These are phyloP conservation scores for Caranx melampygus DNA, from an alignment of 2,113 vertebrate species.

Conservation along the genomic window DNA sequence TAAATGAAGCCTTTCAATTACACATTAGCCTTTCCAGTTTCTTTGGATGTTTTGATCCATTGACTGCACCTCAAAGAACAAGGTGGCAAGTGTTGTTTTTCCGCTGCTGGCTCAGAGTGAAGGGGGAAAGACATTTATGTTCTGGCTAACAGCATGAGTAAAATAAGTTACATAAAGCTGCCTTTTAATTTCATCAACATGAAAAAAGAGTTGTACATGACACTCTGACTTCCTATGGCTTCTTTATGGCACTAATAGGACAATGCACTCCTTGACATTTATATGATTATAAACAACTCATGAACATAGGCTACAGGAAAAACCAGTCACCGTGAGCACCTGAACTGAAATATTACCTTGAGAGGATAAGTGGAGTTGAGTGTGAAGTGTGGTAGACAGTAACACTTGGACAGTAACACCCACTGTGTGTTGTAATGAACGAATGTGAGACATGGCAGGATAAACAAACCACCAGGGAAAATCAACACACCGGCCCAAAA, in stretches of 20 bases:
- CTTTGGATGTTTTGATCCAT: background rate
- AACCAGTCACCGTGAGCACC: background rate
- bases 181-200: background rate
- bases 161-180: background rate
- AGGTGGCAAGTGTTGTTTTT: background rate
- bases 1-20: background rate
- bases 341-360: background rate
- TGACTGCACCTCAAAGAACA: background rate
- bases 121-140: background rate
- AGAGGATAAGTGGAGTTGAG: conserved; percentile 31
- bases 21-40: background rate
- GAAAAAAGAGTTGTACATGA: background rate
- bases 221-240: background rate
- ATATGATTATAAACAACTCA: background rate
- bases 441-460: conserved; percentile 33
- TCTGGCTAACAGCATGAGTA: background rate
- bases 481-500: conserved; percentile 38
- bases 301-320: background rate
- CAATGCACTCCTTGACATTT: background rate
- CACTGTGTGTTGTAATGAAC: conserved; percentile 21
- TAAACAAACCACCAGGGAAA: conserved; percentile 47
- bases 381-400: background rate
- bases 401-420: conserved; percentile 4
- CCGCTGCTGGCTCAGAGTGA: background rate
- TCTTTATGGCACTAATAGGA: background rate